Percentiles rank a stretch among this genome's conserved stretches.
Evolutionary conservation across 2,888 invertebrate genomes (phyloP).

Genomic region (Blastobasis lacticolella): DNA sequence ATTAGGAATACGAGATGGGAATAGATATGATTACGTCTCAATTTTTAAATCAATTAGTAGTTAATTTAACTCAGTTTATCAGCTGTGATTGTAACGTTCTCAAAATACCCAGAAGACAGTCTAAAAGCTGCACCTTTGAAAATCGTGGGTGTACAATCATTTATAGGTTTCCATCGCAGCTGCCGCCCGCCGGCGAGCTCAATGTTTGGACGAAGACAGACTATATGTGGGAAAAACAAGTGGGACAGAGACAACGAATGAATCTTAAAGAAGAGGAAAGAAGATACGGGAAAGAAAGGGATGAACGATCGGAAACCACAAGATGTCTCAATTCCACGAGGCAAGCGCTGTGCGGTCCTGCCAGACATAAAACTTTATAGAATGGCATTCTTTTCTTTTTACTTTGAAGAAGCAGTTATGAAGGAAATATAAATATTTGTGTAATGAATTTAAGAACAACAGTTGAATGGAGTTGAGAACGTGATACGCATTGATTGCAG

Average conservation of each 20-base stretch:
- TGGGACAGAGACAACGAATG: slow-evolving; percentile 53
- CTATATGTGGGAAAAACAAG: slow-evolving; percentile 59
- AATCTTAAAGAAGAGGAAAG: slow-evolving; percentile 62
- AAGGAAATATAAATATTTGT: neutral
- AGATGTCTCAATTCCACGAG: slow-evolving; percentile 74
- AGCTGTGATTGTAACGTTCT: neutral
- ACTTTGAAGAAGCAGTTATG: slow-evolving; percentile 17
- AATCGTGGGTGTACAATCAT: slow-evolving; percentile 59
- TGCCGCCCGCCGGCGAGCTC: slow-evolving; percentile 56
- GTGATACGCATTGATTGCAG: too few relatives aligned
- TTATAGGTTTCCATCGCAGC: slow-evolving; percentile 67
- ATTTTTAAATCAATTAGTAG: slow-evolving; percentile 5
- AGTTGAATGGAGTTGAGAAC: neutral
- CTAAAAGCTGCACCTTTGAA: slow-evolving; percentile 41
- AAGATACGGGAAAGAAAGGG: slow-evolving; percentile 49
- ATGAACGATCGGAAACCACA: slow-evolving; percentile 70
- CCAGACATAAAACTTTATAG: slow-evolving; percentile 60
- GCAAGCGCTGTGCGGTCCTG: slow-evolving; percentile 68
- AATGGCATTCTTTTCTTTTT: slow-evolving; percentile 51
- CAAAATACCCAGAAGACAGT: slow-evolving; percentile 33
- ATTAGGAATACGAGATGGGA: neutral
- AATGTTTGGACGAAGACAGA: slow-evolving; percentile 71
- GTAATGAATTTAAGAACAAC: slow-evolving; percentile 8
- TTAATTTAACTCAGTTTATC: too few relatives aligned
- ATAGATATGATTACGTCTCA: neutral